Evolutionary conservation across 1,140 invertebrate species (phyloP).

Genomic region (Ceratosolen fusciceps): DNA sequence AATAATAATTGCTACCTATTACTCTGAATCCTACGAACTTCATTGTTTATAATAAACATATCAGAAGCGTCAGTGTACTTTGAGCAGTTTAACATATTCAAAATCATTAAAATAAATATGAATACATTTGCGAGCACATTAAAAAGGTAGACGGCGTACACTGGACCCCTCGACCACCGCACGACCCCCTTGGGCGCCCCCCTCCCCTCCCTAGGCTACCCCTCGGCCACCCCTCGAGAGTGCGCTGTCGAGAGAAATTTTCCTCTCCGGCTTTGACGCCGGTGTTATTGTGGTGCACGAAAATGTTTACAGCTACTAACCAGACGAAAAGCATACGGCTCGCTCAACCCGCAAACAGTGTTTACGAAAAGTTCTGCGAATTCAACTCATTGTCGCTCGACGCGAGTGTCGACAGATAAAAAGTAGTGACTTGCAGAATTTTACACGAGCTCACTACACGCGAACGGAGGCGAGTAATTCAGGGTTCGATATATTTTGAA

Average conservation of each 20-base stretch:
- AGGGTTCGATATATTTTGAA: no score
- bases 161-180: no score
- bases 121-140: not conserved
- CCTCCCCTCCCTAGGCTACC: no score
- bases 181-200: no score
- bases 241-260: not conserved
- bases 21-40: no score
- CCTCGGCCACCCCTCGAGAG: not conserved
- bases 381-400: no score
- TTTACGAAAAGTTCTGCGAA: not conserved
- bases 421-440: no score
- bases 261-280: not conserved
- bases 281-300: not conserved
- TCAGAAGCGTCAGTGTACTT: not conserved
- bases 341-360: not conserved
- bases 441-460: no score
- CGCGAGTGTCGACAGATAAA: no score
- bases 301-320: slow-evolving; percentile 5
- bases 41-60: not conserved
- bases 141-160: not conserved
- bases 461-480: no score
- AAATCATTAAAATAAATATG: not conserved
- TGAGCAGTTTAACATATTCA: not conserved
- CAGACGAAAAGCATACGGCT: not conserved
- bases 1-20: not conserved